These are phyloP conservation scores for Catagonus wagneri DNA, from an alignment of 2,113 vertebrate genomes.

Conservation along the genomic window DNA sequence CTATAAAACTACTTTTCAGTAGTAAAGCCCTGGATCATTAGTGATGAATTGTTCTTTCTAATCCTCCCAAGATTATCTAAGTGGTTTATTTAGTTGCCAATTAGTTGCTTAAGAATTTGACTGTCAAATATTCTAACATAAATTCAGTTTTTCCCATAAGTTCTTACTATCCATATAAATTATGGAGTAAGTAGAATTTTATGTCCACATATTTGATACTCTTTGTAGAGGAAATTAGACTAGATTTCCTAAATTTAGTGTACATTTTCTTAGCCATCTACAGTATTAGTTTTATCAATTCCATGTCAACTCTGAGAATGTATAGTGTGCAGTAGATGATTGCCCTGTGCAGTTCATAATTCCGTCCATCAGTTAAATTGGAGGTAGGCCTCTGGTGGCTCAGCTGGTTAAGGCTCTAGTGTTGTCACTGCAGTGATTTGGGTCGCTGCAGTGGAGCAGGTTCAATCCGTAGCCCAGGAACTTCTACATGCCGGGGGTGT, in stretches of 20 bases:
- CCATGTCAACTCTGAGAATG: neutral
- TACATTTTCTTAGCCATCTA: slow-evolving; percentile 19
- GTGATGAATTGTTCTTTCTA: neutral
- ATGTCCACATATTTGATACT: neutral
- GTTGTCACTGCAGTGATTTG: too few species aligned
- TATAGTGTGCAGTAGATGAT: neutral
- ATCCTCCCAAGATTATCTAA: neutral
- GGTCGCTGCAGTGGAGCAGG: too few species aligned
- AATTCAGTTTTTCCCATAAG: neutral
- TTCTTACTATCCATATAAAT: neutral
- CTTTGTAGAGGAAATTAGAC: neutral
- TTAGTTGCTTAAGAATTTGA: neutral
- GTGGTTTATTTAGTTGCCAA: neutral
- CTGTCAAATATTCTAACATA: neutral
- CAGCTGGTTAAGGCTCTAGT: too few species aligned
- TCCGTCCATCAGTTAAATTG: neutral
- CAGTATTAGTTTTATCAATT: slow-evolving; percentile 22
- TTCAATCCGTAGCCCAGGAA: too few species aligned
- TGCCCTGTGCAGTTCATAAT: neutral
- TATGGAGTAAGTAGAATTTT: neutral
- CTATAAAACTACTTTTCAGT: neutral
- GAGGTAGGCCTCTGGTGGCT: neutral
- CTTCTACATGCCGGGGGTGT: too few species aligned
- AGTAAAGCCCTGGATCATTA: neutral
- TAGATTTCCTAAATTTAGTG: neutral